A percentile compares a stretch with the other conserved stretches of the same genome.
phyloP scores from a whole-genome alignment of 2,888 invertebrate genomes.

The Protonemura montana region DNA sequence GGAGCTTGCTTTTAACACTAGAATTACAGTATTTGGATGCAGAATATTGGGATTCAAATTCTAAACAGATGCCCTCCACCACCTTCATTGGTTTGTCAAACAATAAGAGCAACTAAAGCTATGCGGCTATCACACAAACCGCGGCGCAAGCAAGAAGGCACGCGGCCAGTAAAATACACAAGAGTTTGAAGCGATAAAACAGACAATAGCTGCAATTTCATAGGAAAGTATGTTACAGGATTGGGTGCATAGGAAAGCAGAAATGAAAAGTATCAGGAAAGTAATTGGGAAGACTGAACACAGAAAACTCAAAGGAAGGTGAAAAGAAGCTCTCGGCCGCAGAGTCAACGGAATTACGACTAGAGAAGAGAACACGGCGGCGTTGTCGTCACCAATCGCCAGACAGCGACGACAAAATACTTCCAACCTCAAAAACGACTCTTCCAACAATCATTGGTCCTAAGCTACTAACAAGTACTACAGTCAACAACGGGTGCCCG shows the following conservation, averaged over 20 bases:
- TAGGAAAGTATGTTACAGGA: too few species aligned
- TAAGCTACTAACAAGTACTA: background rate
- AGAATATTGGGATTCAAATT: background rate
- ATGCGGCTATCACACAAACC: background rate
- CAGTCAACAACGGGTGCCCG: background rate
- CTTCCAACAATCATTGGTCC: background rate
- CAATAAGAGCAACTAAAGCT: background rate
- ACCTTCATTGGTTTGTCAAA: background rate
- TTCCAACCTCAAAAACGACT: background rate
- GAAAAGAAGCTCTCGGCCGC: background rate
- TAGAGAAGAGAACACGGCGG: background rate
- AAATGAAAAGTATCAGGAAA: background rate
- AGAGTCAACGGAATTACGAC: background rate
- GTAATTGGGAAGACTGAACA: background rate
- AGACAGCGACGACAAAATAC: background rate
- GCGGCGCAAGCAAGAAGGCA: background rate
- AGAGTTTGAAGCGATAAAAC: background rate
- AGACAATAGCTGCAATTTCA: background rate
- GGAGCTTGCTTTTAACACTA: background rate
- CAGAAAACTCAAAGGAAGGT: background rate
- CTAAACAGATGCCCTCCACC: background rate
- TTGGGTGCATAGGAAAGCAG: background rate
- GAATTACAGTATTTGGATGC: background rate
- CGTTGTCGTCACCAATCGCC: background rate
- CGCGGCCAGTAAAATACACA: background rate